These are phyloP conservation scores for Oligia strigilis DNA, from an alignment of 2,888 invertebrate species.

Conservation along the genomic window DNA sequence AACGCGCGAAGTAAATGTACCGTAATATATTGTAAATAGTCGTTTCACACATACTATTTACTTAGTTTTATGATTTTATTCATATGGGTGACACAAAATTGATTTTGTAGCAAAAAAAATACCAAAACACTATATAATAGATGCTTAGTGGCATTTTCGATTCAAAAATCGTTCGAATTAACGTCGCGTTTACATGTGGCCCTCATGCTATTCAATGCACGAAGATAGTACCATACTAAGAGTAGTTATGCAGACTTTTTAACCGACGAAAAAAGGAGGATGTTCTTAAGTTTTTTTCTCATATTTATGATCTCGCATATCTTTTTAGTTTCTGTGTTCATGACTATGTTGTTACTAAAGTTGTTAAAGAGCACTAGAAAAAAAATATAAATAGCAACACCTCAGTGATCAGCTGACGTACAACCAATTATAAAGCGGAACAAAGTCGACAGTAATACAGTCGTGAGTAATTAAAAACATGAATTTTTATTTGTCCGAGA, in stretches of 20 bases:
- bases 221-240: not conserved
- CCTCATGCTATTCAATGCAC: not conserved
- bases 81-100: not conserved
- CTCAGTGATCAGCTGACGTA: constrained; percentile 12
- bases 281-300: too few species aligned
- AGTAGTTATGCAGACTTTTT: too few species aligned
- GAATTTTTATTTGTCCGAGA: constrained; percentile 56
- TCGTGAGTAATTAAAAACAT: constrained; percentile 34
- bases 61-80: not conserved
- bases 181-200: not conserved
- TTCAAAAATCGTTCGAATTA: not conserved
- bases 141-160: not conserved
- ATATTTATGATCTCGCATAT: too few species aligned
- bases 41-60: not conserved
- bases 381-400: not conserved
- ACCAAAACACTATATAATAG: not conserved
- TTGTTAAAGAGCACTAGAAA: not conserved
- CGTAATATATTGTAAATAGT: not conserved
- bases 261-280: too few species aligned
- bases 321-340: not conserved
- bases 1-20: too few species aligned
- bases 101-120: not conserved
- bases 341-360: not conserved
- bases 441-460: constrained; percentile 32
- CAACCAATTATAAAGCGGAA: constrained; percentile 47